Evolutionary conservation across 2,888 invertebrate genomes (phyloP).

Genomic region (Chymomyza fuscimana): DNA sequence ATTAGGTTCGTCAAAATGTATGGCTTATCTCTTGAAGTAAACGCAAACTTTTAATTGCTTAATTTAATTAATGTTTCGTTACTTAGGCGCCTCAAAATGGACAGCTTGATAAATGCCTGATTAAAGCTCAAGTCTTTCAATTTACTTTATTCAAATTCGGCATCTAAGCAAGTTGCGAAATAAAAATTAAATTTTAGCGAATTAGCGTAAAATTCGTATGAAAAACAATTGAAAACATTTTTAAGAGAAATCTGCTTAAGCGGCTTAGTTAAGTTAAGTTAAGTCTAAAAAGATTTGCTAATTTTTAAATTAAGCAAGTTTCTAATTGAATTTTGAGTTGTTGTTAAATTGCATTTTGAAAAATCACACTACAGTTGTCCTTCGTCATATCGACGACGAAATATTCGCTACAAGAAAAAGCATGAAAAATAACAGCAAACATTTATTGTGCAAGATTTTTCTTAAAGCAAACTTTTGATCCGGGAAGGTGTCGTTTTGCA

Average conservation of each 20-base stretch:
- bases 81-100: constrained; percentile 4
- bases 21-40: neutral
- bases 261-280: neutral
- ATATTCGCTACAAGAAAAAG: too few relatives aligned
- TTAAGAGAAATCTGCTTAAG: neutral
- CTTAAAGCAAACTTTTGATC: too few relatives aligned
- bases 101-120: neutral
- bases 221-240: neutral
- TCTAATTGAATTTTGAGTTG: neutral
- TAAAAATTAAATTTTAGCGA: neutral
- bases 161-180: neutral
- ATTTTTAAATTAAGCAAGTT: neutral
- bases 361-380: too few relatives aligned
- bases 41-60: constrained; percentile 41
- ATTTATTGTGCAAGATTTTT: too few relatives aligned
- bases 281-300: neutral
- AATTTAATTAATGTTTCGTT: constrained; percentile 43
- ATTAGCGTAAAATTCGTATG: neutral
- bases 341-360: too few relatives aligned
- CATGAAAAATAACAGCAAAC: too few relatives aligned
- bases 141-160: neutral
- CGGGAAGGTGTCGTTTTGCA: too few relatives aligned
- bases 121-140: constrained; percentile 23
- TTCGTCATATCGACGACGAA: too few relatives aligned
- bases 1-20: neutral